Evolutionary conservation across 2,113 vertebrate species (phyloP).

Genomic region (Mormyrus lacerda): DNA sequence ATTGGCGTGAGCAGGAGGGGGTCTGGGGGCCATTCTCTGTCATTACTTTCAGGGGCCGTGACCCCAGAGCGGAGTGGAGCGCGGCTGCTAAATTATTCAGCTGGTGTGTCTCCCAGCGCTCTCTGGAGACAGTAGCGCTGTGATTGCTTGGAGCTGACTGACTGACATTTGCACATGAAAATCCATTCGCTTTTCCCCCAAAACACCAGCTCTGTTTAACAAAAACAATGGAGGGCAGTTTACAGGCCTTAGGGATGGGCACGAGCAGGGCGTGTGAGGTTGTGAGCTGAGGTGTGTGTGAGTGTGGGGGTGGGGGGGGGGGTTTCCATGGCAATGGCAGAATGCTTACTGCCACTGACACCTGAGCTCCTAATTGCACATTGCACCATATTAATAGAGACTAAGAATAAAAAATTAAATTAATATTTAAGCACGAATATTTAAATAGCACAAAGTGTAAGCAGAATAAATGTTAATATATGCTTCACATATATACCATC

Average conservation of each 20-base stretch:
- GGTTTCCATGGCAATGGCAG: constrained; percentile 19
- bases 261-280: not conserved
- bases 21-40: constrained; percentile 59
- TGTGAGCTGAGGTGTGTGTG: not conserved
- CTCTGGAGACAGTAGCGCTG: constrained; percentile 60
- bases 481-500: not conserved
- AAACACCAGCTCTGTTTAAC: constrained; percentile 57
- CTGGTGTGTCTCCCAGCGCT: constrained; percentile 51
- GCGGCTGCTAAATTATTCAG: constrained; percentile 73
- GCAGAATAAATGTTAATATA: not conserved
- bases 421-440: not conserved
- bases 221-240: constrained; percentile 51
- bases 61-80: constrained; percentile 62
- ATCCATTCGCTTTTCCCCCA: constrained; percentile 52
- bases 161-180: constrained; percentile 78
- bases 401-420: not conserved
- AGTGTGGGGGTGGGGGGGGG: constrained; percentile 1
- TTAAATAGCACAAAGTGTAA: not conserved
- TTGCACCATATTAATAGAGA: not conserved
- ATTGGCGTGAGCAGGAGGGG: constrained; percentile 59
- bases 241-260: constrained; percentile 18
- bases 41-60: constrained; percentile 71
- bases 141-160: constrained; percentile 68
- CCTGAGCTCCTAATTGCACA: not conserved
- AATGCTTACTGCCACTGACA: constrained; percentile 23